A percentile compares a stretch with the other conserved stretches of the same genome.
phyloP scores from a whole-genome alignment of 2,113 vertebrate species.

The Geococcyx californianus region DNA sequence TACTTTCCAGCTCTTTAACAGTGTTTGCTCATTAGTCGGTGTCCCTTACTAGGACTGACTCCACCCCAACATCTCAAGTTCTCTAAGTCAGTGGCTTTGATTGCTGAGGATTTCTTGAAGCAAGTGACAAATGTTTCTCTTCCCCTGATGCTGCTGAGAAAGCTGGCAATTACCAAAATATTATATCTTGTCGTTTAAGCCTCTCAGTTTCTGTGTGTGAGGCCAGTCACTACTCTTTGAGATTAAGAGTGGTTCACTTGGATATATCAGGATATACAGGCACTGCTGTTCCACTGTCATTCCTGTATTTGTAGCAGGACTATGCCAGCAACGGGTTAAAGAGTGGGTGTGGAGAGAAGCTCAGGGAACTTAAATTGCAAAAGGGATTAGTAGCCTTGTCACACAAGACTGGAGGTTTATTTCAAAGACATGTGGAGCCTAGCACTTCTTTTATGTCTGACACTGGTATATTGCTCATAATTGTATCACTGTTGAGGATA shows the following conservation, averaged over 20 bases:
- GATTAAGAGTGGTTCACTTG: not conserved
- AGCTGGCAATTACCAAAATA: not conserved
- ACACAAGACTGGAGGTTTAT: not conserved
- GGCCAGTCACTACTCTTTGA: not conserved
- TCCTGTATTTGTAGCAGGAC: not conserved
- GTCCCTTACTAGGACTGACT: not conserved
- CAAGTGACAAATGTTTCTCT: not conserved
- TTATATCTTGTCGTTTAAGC: not conserved
- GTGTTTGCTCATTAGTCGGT: not conserved
- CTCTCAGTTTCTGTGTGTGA: not conserved
- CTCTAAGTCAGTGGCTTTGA: not conserved
- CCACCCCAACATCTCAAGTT: accelerated
- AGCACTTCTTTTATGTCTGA: not conserved
- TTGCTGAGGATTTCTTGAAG: not conserved
- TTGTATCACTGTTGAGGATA: not conserved
- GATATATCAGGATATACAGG: accelerated
- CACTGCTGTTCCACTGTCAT: accelerated
- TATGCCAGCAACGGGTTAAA: not conserved
- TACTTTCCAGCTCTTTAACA: not conserved
- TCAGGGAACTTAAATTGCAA: not conserved
- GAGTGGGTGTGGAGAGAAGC: accelerated
- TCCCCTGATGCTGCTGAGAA: not conserved
- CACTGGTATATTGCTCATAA: not conserved
- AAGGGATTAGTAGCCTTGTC: not conserved
- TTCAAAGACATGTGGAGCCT: not conserved